Base-by-base conservation (phyloP, 2,888 invertebrate species). In the Stenoptilia bipunctidactyla region DNA sequence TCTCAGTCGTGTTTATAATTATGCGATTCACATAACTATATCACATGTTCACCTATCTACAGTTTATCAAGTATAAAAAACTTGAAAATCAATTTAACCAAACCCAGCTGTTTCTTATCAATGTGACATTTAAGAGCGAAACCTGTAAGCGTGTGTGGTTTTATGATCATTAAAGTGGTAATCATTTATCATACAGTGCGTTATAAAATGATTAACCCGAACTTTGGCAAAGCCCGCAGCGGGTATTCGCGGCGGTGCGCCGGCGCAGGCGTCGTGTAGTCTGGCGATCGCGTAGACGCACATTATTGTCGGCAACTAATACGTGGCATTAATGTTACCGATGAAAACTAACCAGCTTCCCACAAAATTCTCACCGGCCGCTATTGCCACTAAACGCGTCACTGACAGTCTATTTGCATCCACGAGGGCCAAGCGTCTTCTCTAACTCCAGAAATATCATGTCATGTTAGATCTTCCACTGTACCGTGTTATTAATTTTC, bases 381-480 rank as follows among this genome's bases (percentile, higher is more conserved):
- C 46, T 39, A 27, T 6, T 30, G 12, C 33, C 15, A 41, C 49
- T 49, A 49, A 45, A 46, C 58, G 54, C 74, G 71, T 73, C 73
- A 70, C 59, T 68, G 68, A 68, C 64, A 4, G 61, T 58, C 69
- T 76, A 76, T 75, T 77, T 73, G 56, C 56, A 71, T 65, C 60
- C 56, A 46, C 13, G 6, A 12, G 12, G 2, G 30, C 9, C 37
- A 38, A 36, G 36, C 52, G 55, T 64, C 74, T 71, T 74, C 66
- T 66, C 66, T n/a, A 30, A n/a, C 30, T 12, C 9, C 66, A 71
- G 63, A 71, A 67, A 70, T 66, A 67, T 25, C 25, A 9, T 3
- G 10, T 10, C 30, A 33, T 41, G 39, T 40, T 38, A 36, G 15
- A 42, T 34, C 39, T 37, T 41, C 20, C 20, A 5, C 8, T 20